These are phyloP conservation scores for Stenolophus ochropezus DNA, from an alignment of 2,888 invertebrate species.

Conservation along the genomic window DNA sequence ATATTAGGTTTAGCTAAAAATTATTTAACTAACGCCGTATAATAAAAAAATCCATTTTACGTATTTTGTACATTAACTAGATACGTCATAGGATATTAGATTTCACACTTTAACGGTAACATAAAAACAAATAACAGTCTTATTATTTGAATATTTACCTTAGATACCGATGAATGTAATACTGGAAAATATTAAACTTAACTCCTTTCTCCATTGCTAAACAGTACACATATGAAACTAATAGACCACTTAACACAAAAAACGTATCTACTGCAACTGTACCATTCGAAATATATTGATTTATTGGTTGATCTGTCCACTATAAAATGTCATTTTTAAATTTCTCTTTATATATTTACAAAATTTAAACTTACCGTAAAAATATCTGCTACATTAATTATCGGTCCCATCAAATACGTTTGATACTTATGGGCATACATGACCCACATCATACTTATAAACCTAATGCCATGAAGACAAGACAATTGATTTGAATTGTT, in stretches of 20 bases:
- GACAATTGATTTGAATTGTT: constrained; percentile 70
- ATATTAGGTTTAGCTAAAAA: too few relatives aligned
- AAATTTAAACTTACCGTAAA: background rate
- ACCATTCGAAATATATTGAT: constrained; percentile 70
- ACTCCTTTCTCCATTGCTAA: constrained; percentile 67
- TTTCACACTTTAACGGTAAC: background rate
- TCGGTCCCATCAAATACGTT: constrained; percentile 41
- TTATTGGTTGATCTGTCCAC: constrained; percentile 65
- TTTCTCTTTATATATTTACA: too few relatives aligned
- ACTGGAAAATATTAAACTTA: constrained; percentile 68
- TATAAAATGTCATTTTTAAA: background rate
- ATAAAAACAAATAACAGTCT: too few relatives aligned
- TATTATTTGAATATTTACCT: too few relatives aligned
- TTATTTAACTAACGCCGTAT: too few relatives aligned
- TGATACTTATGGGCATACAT: constrained; percentile 70
- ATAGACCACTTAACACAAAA: constrained; percentile 77
- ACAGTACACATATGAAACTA: constrained; percentile 73
- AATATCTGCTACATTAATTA: background rate
- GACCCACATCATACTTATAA: constrained; percentile 75
- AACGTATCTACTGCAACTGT: constrained; percentile 79
- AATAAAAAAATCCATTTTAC: too few relatives aligned
- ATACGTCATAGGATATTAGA: too few relatives aligned
- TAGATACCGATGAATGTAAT: constrained; percentile 72
- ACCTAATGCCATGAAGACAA: constrained; percentile 73
- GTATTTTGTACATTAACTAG: too few relatives aligned